These are phyloP conservation scores for Intellagama lesueurii DNA, from an alignment of 2,797 vertebrate genomes.

Conservation along the genomic window DNA sequence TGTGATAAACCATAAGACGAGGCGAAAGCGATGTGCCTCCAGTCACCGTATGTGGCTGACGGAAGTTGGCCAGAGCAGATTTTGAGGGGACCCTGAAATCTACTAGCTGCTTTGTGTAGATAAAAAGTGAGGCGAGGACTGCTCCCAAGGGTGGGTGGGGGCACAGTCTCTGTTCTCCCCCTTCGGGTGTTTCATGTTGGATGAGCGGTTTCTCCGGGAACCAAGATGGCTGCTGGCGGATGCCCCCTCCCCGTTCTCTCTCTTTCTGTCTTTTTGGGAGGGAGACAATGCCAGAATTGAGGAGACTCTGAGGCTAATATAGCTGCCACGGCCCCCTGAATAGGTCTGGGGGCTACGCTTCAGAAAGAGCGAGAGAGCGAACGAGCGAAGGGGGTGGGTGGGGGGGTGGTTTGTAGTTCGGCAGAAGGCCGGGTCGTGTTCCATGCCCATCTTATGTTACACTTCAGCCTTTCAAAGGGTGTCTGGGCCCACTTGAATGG, in stretches of 20 bases:
- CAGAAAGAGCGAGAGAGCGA: slow-evolving; percentile 65
- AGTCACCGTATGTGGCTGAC: too few relatives aligned
- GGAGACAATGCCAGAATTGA: slow-evolving; percentile 70
- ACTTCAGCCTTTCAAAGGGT: slow-evolving; percentile 80
- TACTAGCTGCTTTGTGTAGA: background rate
- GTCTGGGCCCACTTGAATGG: slow-evolving; percentile 79
- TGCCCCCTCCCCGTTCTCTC: background rate
- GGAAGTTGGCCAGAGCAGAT: too few relatives aligned
- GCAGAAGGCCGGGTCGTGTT: slow-evolving; percentile 77
- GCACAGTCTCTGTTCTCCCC: background rate
- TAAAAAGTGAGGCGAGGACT: background rate
- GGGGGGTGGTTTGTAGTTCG: background rate
- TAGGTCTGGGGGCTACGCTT: slow-evolving; percentile 64
- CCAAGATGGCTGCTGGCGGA: slow-evolving; percentile 1
- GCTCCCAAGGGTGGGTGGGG: too few relatives aligned
- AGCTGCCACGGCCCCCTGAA: slow-evolving; percentile 66
- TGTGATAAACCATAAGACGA: too few relatives aligned
- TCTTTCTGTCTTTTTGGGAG: background rate
- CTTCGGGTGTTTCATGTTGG: background rate
- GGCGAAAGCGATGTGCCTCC: too few relatives aligned
- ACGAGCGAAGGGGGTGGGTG: slow-evolving; percentile 22
- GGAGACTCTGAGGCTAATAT: slow-evolving; percentile 60
- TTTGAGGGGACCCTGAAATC: background rate
- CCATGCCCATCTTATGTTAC: slow-evolving; percentile 79
- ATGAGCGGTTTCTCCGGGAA: background rate